Base-by-base conservation (phyloP, 2,797 vertebrate species). In the Cossypha dichroa region DNA sequence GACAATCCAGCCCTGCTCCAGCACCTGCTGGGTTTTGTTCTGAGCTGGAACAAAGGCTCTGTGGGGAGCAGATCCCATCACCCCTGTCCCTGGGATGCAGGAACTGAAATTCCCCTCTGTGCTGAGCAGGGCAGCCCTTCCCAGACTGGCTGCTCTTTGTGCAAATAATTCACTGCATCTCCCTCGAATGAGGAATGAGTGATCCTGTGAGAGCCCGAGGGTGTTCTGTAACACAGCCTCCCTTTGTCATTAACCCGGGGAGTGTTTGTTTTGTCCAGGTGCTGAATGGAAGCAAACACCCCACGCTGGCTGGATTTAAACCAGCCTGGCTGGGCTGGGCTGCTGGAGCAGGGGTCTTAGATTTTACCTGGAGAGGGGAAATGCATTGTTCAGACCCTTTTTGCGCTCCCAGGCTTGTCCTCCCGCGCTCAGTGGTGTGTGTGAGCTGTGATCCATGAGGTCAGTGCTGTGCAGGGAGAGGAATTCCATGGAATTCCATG, bases 301-400 rank as follows among this genome's bases (percentile, higher is more conserved):
- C n/a, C 11, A 8, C 21, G 16, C 38, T 18, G 45, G 23, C 26
- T 25, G 67, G 40, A 29, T 63, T 73, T 48, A 81, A 34, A 29
- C 38, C 66, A 36, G 36, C 34, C n/a, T 28, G 43, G 69, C 40
- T 43, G 49, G 54, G 49, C 52, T 75, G 28, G n/a, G 62, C 62
- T 74, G 28, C n/a, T 13, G 82, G 83, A 69, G 70, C 75, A 33
- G 56, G 64, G 64, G 31, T 67, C 95, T 85, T 10, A 15, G 64
- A 31, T 64, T 95, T 87, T 10, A 15, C 51, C 70, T 73, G 64
- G 38, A 66, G 38, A 70, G 63, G 79, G 85, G 77, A 85, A 88
- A 86, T 62, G 46, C 67, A 15, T 56, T 72, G 51, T 70, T 64
- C 90, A 63, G 85, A 97, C 88, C 84, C 77, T 67, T 67, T 79